Conservation (phyloP, 2,888 invertebrate species). For the Caenorhabditis imperialis region DNA sequence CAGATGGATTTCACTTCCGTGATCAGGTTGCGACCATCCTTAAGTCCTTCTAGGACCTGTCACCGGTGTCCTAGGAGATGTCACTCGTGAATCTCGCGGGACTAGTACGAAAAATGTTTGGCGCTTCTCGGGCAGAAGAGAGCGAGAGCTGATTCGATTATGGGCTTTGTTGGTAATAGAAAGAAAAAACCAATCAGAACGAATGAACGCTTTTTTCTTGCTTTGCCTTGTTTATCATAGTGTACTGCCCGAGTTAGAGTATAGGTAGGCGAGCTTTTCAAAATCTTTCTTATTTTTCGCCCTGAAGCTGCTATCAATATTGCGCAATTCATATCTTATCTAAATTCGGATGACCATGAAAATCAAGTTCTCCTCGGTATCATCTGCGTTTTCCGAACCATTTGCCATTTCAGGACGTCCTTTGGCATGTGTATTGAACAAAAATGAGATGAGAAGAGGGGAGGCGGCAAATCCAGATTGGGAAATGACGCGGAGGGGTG, state of each 20-base stretch:
- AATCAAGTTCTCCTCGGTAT: slow-evolving; percentile 23
- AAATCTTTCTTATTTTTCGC: slow-evolving; percentile 6
- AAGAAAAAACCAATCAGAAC: slow-evolving; percentile 39
- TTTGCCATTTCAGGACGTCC: slow-evolving; percentile 39
- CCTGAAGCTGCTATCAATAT: slow-evolving; percentile 21
- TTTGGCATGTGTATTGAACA: slow-evolving; percentile 21
- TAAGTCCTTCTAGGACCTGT: neutral
- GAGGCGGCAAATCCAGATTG: slow-evolving; percentile 50
- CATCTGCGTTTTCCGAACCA: slow-evolving; percentile 29
- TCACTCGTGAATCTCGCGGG: neutral
- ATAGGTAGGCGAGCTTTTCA: too few species aligned
- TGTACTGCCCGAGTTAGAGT: neutral
- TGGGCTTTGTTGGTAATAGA: slow-evolving; percentile 8
- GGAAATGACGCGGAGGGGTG: slow-evolving; percentile 28
- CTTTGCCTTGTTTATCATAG: neutral
- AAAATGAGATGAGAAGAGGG: slow-evolving; percentile 24
- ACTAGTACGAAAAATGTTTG: slow-evolving; percentile 24
- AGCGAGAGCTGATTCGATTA: slow-evolving; percentile 39
- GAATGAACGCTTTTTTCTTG: slow-evolving; percentile 28
- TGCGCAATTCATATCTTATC: slow-evolving; percentile 37
- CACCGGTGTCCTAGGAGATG: slow-evolving; percentile 17
- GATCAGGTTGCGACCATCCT: slow-evolving; percentile 32
- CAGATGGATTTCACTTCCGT: slow-evolving; percentile 35
- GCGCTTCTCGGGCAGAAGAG: slow-evolving; percentile 5
- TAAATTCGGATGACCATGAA: slow-evolving; percentile 16